Conservation (phyloP, 2,797 vertebrate genomes). For the Liparis tanakae region DNA sequence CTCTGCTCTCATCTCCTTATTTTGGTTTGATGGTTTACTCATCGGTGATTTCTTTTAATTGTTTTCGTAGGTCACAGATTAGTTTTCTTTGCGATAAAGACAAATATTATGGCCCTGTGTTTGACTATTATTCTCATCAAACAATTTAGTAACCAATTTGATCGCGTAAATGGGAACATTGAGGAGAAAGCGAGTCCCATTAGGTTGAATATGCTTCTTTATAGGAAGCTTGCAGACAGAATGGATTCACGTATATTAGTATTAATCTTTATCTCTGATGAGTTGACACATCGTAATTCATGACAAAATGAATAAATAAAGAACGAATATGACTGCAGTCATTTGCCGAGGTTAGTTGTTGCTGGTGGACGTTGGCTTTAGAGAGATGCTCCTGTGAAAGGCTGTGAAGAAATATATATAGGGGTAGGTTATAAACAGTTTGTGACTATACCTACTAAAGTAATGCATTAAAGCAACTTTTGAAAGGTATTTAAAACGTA, state of each 20-base stretch:
- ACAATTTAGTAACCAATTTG: conserved; percentile 20
- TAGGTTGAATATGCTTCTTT: conserved; percentile 23
- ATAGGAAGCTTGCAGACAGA: conserved; percentile 28
- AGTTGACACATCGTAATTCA: conserved; percentile 53
- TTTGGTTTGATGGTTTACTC: not conserved
- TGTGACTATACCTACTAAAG: too few relatives aligned
- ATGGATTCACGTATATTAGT: conserved; percentile 46
- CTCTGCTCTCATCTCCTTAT: not conserved
- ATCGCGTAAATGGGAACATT: conserved; percentile 9
- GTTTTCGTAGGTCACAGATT: not conserved
- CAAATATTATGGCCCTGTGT: not conserved
- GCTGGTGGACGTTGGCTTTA: conserved; percentile 10
- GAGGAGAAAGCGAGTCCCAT: conserved; percentile 10
- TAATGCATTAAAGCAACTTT: not conserved
- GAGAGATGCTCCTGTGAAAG: not conserved
- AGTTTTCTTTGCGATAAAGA: not conserved
- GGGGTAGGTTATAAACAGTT: too few relatives aligned
- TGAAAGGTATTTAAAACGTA: not conserved
- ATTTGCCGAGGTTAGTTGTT: conserved; percentile 34
- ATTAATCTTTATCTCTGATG: conserved; percentile 49
- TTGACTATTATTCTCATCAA: conserved; percentile 4
- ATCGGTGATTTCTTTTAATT: not conserved
- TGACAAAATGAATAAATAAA: conserved; percentile 47
- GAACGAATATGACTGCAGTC: conserved; percentile 45
- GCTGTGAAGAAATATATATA: conserved; percentile 4